These are phyloP conservation scores for Conopomorpha cramerella DNA, from an alignment of 1,140 invertebrate genomes.

Conservation along the genomic window DNA sequence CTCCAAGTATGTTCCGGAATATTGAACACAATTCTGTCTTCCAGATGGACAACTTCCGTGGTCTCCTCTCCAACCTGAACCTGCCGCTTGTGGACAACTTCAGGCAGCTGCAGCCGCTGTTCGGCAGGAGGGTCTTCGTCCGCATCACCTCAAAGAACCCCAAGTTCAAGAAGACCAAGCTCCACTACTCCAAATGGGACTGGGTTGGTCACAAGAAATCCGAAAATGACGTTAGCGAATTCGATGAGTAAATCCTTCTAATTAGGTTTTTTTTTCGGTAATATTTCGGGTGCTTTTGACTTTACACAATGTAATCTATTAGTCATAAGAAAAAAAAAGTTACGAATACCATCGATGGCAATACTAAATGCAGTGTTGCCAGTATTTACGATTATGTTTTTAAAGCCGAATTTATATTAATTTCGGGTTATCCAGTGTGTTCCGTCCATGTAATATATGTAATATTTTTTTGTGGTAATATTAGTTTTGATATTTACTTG, in stretches of 20 bases:
- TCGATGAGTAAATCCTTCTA: conserved; percentile 30
- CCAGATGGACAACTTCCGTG: conserved; percentile 68
- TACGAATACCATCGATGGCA: background rate
- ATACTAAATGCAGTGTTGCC: background rate
- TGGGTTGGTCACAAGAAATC: conserved; percentile 59
- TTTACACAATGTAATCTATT: background rate
- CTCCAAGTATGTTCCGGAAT: too few species aligned
- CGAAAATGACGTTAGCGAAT: conserved; percentile 46
- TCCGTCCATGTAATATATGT: too few species aligned
- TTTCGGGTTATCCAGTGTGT: too few species aligned
- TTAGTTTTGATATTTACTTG: too few species aligned
- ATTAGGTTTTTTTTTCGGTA: background rate
- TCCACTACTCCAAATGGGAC: conserved; percentile 66
- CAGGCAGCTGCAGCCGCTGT: conserved; percentile 65
- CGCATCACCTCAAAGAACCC: conserved; percentile 62
- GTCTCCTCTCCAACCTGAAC: conserved; percentile 63
- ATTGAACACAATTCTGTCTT: conserved; percentile 3
- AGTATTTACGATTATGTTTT: too few species aligned
- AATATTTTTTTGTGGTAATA: too few species aligned
- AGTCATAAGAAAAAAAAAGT: background rate
- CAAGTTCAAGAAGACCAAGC: conserved; percentile 60
- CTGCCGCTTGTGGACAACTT: conserved; percentile 64
- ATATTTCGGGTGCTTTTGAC: background rate
- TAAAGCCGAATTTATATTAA: too few species aligned
- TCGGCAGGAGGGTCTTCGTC: conserved; percentile 67